These are phyloP conservation scores for Phaetusa simplex DNA, from an alignment of 2,113 vertebrate genomes.

Conservation along the genomic window DNA sequence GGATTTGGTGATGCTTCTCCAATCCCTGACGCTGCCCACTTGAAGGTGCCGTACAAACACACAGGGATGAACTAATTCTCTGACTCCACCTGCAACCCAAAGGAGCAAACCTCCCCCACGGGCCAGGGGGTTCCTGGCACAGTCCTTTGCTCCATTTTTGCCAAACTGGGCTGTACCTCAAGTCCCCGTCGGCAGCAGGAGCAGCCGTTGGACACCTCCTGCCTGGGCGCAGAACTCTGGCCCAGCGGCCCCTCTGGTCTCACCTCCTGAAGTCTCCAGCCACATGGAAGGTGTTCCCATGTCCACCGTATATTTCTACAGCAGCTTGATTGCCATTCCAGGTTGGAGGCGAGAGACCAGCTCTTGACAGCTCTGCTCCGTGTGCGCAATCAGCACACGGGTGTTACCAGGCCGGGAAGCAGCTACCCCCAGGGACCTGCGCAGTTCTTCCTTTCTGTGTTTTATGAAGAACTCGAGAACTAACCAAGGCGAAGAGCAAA, in stretches of 20 bases:
- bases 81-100: neutral
- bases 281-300: neutral
- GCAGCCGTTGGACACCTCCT: neutral
- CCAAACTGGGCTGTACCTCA: neutral
- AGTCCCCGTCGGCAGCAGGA: neutral
- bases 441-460: neutral
- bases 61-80: neutral
- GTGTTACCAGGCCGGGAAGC: neutral
- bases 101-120: neutral
- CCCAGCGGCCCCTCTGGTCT: neutral
- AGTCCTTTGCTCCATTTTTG: neutral
- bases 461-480: neutral
- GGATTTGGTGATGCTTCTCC: neutral
- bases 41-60: neutral
- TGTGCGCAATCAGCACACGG: fast-evolving
- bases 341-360: neutral
- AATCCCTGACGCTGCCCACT: neutral
- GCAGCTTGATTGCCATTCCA: neutral
- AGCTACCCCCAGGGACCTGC: fast-evolving
- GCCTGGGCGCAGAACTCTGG: neutral
- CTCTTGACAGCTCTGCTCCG: neutral
- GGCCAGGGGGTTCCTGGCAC: neutral
- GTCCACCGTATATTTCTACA: neutral
- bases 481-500: neutral
- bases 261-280: neutral